Percentiles rank a stretch among this genome's conserved stretches.
phyloP scores from a whole-genome alignment of 2,113 vertebrate species.

The Canis aureus region DNA sequence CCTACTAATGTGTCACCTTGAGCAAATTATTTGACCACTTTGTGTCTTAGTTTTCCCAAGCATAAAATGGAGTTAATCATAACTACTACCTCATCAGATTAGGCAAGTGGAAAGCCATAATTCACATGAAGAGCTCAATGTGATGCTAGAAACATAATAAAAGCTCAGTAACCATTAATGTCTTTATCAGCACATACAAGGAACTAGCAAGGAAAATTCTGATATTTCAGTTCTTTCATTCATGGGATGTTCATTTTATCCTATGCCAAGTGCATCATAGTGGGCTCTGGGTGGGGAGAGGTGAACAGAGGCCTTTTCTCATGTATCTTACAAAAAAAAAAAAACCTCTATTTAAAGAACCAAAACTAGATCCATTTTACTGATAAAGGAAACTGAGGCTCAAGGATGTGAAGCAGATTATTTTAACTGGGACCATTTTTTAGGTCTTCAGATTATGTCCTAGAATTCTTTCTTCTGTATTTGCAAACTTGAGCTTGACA shows the following conservation, averaged over 20 bases:
- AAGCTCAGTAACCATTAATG: neutral
- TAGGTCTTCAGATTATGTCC: neutral
- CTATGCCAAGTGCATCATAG: neutral
- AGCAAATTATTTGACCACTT: neutral
- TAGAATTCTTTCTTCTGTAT: neutral
- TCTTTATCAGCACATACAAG: neutral
- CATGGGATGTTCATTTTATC: neutral
- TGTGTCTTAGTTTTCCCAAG: conserved; percentile 31
- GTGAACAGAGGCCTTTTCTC: neutral
- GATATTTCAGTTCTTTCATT: neutral
- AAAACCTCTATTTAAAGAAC: neutral
- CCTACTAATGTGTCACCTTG: neutral
- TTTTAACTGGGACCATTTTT: neutral
- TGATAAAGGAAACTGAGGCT: neutral
- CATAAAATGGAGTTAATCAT: neutral
- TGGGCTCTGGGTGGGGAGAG: neutral
- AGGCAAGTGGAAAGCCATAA: neutral
- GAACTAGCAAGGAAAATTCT: neutral
- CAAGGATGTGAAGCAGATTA: neutral
- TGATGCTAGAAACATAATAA: neutral
- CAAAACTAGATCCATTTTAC: neutral
- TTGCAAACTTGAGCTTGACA: neutral
- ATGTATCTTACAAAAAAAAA: neutral
- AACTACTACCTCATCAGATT: neutral
- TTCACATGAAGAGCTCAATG: neutral